Conservation (phyloP, 2,113 vertebrate genomes). For the Sarotherodon lohbergeri region DNA sequence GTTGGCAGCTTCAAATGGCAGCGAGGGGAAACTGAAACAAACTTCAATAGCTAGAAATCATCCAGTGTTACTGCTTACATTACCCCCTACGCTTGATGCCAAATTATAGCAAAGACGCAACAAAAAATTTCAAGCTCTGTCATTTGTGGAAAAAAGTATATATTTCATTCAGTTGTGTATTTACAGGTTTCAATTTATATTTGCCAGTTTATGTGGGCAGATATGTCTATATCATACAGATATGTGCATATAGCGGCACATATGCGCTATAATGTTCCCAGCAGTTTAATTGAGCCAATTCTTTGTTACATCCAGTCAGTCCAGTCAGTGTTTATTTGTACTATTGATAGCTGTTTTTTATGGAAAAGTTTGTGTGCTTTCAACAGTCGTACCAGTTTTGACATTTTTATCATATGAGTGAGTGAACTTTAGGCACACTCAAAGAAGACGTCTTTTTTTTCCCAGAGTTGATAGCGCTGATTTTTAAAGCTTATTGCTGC, state of each 20-base stretch:
- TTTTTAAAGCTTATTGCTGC: slow-evolving; percentile 68
- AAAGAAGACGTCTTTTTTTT: neutral
- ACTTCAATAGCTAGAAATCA: slow-evolving; percentile 14
- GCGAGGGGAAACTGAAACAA: neutral
- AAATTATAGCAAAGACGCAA: neutral
- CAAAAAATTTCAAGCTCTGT: neutral
- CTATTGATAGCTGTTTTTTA: neutral
- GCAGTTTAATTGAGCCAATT: neutral
- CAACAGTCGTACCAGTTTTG: slow-evolving; percentile 1
- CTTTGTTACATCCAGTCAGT: neutral
- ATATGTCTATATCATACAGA: neutral
- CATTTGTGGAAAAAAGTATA: neutral
- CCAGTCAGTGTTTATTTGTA: neutral
- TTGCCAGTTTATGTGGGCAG: neutral
- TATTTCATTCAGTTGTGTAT: neutral
- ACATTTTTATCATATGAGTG: slow-evolving; percentile 39
- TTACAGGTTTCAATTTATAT: neutral
- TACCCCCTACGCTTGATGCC: neutral
- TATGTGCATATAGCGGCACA: neutral
- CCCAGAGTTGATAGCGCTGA: slow-evolving; percentile 27
- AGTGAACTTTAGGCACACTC: slow-evolving; percentile 32
- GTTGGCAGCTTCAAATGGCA: slow-evolving; percentile 22
- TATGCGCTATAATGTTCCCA: neutral
- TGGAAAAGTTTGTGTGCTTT: neutral
- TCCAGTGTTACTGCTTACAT: neutral